A percentile compares a stretch with the other conserved stretches of the same genome.
Evolutionary conservation across 2,797 vertebrate species (phyloP).

Genomic region (Megalops cyprinoides): DNA sequence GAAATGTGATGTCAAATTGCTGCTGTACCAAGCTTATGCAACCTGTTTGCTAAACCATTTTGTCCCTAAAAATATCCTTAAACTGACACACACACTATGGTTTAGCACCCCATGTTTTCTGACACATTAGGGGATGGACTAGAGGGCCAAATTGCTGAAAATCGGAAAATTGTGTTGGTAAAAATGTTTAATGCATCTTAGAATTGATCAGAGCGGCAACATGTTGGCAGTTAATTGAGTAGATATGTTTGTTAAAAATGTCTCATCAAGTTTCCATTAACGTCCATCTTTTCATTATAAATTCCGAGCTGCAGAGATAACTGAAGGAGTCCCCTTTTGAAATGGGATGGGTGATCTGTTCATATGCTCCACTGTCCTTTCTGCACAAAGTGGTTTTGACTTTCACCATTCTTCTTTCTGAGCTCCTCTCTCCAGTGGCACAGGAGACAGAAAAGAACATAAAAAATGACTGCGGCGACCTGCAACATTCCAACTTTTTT

Average conservation of each 20-base stretch:
- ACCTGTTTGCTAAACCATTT: too few relatives aligned
- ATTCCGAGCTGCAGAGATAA: background rate
- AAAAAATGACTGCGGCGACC: background rate
- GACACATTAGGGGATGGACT: too few relatives aligned
- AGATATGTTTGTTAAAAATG: background rate
- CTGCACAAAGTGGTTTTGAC: background rate
- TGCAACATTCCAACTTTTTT: background rate
- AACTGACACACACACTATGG: too few relatives aligned
- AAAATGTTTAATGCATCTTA: background rate
- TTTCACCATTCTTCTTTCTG: background rate
- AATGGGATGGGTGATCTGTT: background rate
- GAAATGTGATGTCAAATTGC: too few relatives aligned
- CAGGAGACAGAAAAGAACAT: conserved; percentile 3
- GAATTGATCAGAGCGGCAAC: background rate
- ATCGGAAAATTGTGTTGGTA: too few relatives aligned
- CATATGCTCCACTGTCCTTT: background rate
- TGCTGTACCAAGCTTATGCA: too few relatives aligned
- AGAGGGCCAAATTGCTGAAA: too few relatives aligned
- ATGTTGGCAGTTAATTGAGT: background rate
- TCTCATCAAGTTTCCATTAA: background rate
- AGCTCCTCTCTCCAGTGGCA: background rate
- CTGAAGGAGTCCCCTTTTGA: background rate
- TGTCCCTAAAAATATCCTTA: too few relatives aligned
- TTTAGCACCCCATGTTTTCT: too few relatives aligned
- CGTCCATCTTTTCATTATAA: conserved; percentile 4